These are phyloP conservation scores for Tenthredo mesomela DNA, from an alignment of 2,888 invertebrate species.

Conservation along the genomic window DNA sequence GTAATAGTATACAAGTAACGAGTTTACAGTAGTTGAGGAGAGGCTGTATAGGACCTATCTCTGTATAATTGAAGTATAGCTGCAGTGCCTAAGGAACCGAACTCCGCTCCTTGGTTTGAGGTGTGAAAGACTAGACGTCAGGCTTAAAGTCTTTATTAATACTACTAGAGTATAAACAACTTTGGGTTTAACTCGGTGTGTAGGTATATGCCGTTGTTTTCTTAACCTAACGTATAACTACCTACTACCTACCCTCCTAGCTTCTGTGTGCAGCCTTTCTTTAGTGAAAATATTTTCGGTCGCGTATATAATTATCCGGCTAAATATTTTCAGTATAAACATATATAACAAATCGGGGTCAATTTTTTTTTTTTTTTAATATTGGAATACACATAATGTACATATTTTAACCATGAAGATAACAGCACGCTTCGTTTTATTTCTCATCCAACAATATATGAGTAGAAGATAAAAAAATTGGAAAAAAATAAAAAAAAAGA, in stretches of 20 bases:
- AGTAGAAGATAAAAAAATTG: no score
- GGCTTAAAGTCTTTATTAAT: slow-evolving; percentile 43
- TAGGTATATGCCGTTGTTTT: background rate
- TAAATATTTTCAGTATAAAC: slow-evolving; percentile 27
- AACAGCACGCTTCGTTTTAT: background rate
- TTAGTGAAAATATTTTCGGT: slow-evolving; percentile 31
- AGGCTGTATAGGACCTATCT: background rate
- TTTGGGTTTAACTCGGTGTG: background rate
- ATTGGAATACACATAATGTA: no score
- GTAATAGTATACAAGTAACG: background rate
- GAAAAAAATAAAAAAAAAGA: no score
- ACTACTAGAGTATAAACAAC: slow-evolving; percentile 34
- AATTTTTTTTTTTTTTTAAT: background rate
- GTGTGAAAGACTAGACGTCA: slow-evolving; percentile 36
- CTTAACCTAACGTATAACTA: slow-evolving; percentile 40
- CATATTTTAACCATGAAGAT: background rate
- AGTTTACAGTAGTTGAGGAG: background rate
- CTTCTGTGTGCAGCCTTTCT: background rate
- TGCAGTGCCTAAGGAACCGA: background rate
- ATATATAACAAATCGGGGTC: background rate
- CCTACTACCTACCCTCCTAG: slow-evolving; percentile 13
- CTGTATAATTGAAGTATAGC: background rate
- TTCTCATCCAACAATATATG: background rate
- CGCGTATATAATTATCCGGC: slow-evolving; percentile 33
- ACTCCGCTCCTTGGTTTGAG: background rate